phyloP scores from a whole-genome alignment of 2,888 invertebrate genomes.

The Sarcophaga carnaria region DNA sequence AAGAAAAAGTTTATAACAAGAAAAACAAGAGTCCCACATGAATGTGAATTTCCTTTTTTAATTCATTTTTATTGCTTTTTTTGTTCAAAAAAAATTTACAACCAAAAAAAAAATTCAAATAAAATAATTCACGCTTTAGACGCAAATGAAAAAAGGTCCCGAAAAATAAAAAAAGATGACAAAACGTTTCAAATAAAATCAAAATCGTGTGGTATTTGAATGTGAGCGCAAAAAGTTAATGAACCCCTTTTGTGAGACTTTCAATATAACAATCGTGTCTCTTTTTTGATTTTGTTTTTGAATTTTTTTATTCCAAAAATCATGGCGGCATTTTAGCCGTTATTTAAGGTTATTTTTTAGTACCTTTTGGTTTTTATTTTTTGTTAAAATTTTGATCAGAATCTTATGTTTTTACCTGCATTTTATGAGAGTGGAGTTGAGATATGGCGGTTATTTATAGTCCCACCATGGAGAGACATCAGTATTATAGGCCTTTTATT shows the following conservation, averaged over 20 bases:
- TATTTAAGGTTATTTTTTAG: not conserved
- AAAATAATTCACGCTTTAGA: not conserved
- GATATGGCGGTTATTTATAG: constrained; percentile 40
- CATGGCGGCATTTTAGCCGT: constrained; percentile 10
- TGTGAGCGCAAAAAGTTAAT: constrained; percentile 23
- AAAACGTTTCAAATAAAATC: not conserved
- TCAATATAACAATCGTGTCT: not conserved
- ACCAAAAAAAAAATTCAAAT: not conserved
- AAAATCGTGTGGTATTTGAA: not conserved
- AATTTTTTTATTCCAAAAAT: not conserved
- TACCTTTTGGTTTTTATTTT: not conserved
- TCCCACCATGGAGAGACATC: not conserved
- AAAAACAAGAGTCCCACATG: not conserved
- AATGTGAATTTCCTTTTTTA: not conserved
- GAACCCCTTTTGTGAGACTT: constrained; percentile 11
- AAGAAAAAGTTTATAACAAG: not conserved
- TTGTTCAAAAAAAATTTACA: not conserved
- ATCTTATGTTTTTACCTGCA: constrained; percentile 48
- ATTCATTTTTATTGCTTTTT: constrained; percentile 3
- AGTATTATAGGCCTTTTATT: constrained; percentile 11
- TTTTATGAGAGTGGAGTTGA: constrained; percentile 1
- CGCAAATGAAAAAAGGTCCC: not conserved
- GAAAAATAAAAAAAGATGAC: not conserved
- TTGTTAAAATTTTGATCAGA: constrained; percentile 2
- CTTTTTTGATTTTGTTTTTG: not conserved